These are phyloP conservation scores for Tribolium madens DNA, from an alignment of 1,140 invertebrate species.

Conservation along the genomic window DNA sequence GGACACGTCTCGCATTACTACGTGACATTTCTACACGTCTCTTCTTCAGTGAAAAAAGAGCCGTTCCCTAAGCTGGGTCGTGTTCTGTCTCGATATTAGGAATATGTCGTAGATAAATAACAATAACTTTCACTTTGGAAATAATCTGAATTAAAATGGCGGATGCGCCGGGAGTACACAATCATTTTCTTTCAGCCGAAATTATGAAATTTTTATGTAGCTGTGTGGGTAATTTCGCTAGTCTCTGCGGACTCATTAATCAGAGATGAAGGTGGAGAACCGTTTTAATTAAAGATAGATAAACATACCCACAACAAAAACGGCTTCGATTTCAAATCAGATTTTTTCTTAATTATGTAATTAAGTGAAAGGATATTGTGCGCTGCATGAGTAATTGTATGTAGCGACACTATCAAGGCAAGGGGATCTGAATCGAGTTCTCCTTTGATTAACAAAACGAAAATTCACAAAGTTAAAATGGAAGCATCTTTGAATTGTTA, in stretches of 20 bases:
- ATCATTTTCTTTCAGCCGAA: constrained; percentile 13
- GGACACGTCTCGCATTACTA: constrained; percentile 35
- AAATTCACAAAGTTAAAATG: constrained; percentile 10
- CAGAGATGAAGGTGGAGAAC: constrained; percentile 11
- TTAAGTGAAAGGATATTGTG: constrained; percentile 4
- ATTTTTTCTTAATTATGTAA: constrained; percentile 26
- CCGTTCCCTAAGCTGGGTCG: neutral
- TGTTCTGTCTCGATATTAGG: constrained; percentile 25
- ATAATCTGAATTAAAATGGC: constrained; percentile 16
- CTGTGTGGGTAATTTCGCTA: constrained; percentile 12
- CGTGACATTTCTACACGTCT: constrained; percentile 35
- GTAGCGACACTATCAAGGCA: constrained; percentile 10
- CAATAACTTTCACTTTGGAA: neutral
- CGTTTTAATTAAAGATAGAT: constrained; percentile 15
- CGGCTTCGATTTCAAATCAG: neutral
- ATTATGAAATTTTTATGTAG: constrained; percentile 38
- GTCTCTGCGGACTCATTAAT: constrained; percentile 24
- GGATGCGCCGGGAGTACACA: constrained; percentile 26
- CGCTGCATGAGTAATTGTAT: constrained; percentile 24
- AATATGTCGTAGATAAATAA: constrained; percentile 6
- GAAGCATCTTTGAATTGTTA: constrained; percentile 40
- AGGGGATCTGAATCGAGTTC: constrained; percentile 21
- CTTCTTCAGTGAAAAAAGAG: constrained; percentile 36
- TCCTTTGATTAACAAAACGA: constrained; percentile 17
- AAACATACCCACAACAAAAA: neutral